phyloP scores from a whole-genome alignment of 1,140 invertebrate genomes.

The Megathymus violae region DNA sequence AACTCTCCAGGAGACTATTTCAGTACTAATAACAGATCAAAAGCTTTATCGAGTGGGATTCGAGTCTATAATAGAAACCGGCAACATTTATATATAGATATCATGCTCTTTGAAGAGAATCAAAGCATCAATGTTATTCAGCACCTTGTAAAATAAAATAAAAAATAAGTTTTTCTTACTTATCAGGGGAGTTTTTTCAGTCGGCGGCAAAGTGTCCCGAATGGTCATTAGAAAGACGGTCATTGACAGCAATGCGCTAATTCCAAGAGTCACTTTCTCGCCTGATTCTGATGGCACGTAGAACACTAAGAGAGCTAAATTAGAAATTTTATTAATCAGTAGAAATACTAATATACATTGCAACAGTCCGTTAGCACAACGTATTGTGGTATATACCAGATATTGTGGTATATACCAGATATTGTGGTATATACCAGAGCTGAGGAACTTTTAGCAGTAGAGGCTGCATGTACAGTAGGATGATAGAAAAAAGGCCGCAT shows the following conservation, averaged over 20 bases:
- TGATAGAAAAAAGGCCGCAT: no score
- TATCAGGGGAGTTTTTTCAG: constrained; percentile 95
- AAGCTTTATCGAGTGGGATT: neutral
- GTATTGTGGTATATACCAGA: no score
- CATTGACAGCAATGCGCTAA: constrained; percentile 95
- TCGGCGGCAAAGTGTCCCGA: constrained; percentile 94
- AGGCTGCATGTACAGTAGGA: no score
- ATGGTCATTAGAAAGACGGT: constrained; percentile 97
- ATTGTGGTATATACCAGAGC: no score
- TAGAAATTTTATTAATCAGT: no score
- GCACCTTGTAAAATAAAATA: no score
- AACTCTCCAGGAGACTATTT: no score
- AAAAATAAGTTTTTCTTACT: constrained; percentile 85
- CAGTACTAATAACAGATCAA: neutral
- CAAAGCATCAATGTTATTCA: neutral
- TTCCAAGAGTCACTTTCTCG: constrained; percentile 94
- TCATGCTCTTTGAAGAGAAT: neutral
- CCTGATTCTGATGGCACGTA: constrained; percentile 96
- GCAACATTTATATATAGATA: neutral
- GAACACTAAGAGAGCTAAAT: constrained; percentile 93
- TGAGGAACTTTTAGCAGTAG: no score
- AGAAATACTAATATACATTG: no score
- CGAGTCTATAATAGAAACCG: neutral
- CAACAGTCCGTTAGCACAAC: no score
- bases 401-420: no score